Evolutionary conservation across 2,113 vertebrate genomes (phyloP).

Genomic region (Ceratotherium simum): DNA sequence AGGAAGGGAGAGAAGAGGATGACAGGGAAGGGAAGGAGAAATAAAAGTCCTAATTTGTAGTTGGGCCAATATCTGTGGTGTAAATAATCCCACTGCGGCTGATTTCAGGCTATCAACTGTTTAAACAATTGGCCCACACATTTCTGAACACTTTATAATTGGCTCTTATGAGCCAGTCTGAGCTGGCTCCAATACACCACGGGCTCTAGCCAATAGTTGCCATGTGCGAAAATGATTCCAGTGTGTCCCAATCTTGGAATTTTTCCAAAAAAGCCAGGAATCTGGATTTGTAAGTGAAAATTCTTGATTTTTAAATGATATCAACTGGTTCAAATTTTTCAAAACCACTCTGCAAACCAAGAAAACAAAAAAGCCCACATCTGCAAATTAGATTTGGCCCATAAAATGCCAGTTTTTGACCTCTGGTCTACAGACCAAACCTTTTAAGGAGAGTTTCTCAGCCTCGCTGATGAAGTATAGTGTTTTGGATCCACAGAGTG

Average conservation of each 20-base stretch:
- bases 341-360: constrained; percentile 33
- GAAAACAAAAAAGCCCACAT: not conserved
- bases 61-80: not conserved
- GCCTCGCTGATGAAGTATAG: not conserved
- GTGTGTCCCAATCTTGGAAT: not conserved
- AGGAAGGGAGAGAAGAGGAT: too few relatives aligned
- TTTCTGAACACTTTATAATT: not conserved
- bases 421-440: not conserved
- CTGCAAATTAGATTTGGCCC: constrained; percentile 23
- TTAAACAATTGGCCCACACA: not conserved
- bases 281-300: constrained; percentile 61
- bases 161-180: not conserved
- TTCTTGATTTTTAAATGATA: constrained; percentile 39
- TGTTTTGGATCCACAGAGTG: not conserved
- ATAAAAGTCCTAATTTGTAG: not conserved
- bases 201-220: not conserved
- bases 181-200: not conserved
- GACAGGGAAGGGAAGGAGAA: not conserved
- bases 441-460: not conserved
- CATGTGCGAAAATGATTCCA: not conserved
- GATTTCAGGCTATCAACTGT: not conserved
- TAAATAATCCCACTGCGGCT: not conserved
- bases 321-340: constrained; percentile 22
- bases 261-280: constrained; percentile 50
- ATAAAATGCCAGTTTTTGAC: not conserved